A percentile compares a stretch with the other conserved stretches of the same genome.
Evolutionary conservation across 2,113 vertebrate genomes (phyloP).

Genomic region (Lampris megalopsis): DNA sequence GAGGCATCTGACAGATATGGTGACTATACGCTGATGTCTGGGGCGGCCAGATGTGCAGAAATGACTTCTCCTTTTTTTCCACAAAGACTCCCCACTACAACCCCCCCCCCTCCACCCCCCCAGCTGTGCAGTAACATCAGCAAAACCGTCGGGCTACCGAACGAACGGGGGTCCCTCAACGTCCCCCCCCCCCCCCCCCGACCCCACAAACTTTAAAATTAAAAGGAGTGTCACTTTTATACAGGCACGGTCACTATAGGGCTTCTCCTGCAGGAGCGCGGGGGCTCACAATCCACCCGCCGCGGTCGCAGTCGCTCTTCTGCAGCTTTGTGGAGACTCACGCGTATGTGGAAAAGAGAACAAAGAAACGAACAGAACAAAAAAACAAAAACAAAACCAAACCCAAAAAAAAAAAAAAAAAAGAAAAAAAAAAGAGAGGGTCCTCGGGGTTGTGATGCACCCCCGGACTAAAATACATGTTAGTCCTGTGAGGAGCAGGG

Average conservation of each 20-base stretch:
- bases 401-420: slow-evolving; percentile 4
- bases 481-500: slow-evolving; percentile 50
- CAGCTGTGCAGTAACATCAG: not conserved
- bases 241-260: slow-evolving; percentile 42
- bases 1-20: slow-evolving; percentile 54
- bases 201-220: slow-evolving; percentile 25
- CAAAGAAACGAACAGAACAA: too few species aligned
- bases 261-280: too few species aligned
- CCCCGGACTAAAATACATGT: slow-evolving; percentile 40
- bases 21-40: slow-evolving; percentile 19
- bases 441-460: slow-evolving; percentile 50
- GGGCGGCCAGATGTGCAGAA: not conserved
- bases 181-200: too few species aligned
- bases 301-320: slow-evolving; percentile 14
- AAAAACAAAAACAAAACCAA: too few species aligned
- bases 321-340: slow-evolving; percentile 35
- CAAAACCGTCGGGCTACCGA: slow-evolving; percentile 1
- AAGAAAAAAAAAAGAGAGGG: slow-evolving; percentile 14
- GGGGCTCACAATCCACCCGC: not conserved
- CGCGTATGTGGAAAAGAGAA: not conserved
- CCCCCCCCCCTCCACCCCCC: not conserved
- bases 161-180: not conserved
- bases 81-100: slow-evolving; percentile 9
- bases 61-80: slow-evolving; percentile 1
- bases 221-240: slow-evolving; percentile 62